Percentiles rank a stretch among this genome's conserved stretches.
Evolutionary conservation across 64 coral and sea anemone species (phyloP).

Genomic region (Astreopora myriophthalma): DNA sequence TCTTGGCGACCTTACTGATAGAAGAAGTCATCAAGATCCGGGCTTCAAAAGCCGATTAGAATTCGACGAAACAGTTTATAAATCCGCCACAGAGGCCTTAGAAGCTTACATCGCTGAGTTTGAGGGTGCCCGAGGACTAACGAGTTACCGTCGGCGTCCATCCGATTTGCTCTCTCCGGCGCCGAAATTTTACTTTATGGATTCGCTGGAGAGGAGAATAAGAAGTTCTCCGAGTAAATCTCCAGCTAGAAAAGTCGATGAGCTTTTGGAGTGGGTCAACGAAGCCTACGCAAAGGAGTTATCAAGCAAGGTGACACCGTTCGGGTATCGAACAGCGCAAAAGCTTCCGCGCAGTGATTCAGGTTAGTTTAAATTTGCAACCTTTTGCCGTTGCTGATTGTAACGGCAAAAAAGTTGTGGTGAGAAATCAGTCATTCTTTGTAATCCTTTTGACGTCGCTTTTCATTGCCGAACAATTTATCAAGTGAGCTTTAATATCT

Average conservation of each 20-base stretch:
- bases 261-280: conserved; percentile 90
- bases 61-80: conserved; percentile 63
- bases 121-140: conserved; percentile 44
- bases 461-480: background rate
- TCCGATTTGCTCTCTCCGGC: conserved; percentile 83
- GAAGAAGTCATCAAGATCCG: conserved; percentile 9
- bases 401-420: background rate
- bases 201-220: conserved; percentile 82
- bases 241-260: conserved; percentile 80
- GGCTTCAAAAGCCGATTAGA: conserved; percentile 37
- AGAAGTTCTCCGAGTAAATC: conserved; percentile 64
- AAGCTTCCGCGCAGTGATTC: conserved; percentile 27
- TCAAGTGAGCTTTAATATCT: background rate
- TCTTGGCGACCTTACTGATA: conserved; percentile 26
- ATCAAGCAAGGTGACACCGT: conserved; percentile 69
- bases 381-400: background rate
- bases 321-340: conserved; percentile 55
- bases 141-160: conserved; percentile 60
- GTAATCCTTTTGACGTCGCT: background rate
- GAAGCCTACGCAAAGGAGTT: conserved; percentile 81
- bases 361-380: conserved; percentile 31
- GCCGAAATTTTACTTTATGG: conserved; percentile 94
- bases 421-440: background rate
- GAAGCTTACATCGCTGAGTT: conserved; percentile 88
- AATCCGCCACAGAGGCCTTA: conserved; percentile 80